phyloP scores from a whole-genome alignment of 2,888 invertebrate species.

The Molorchus minor region DNA sequence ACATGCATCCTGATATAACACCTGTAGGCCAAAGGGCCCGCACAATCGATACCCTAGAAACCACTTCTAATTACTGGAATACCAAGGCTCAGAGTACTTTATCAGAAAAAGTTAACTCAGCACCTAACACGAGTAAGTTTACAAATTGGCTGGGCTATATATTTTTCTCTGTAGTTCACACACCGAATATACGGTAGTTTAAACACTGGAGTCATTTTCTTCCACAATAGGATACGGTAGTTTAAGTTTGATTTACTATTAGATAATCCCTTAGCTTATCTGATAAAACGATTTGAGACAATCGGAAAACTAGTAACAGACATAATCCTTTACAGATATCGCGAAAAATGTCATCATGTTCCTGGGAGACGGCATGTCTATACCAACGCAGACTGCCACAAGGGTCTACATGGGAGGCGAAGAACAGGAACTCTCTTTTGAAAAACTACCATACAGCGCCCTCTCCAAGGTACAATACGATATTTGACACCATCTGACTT shows the following conservation, averaged over 20 bases:
- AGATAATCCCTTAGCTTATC: not conserved
- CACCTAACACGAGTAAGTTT: slow-evolving; percentile 5
- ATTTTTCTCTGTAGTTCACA: too few species aligned
- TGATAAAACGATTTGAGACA: not conserved
- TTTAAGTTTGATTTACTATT: not conserved
- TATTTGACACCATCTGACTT: too few species aligned
- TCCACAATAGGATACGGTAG: not conserved
- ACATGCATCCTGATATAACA: not conserved
- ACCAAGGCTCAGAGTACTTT: not conserved
- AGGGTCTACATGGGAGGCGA: slow-evolving; percentile 81
- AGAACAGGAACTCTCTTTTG: slow-evolving; percentile 75
- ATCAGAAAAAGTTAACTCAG: not conserved
- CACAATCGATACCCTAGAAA: not conserved
- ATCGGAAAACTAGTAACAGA: not conserved
- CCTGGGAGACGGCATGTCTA: slow-evolving; percentile 89
- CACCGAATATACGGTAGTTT: too few species aligned
- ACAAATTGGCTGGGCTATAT: not conserved
- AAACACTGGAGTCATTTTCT: too few species aligned
- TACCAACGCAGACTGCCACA: slow-evolving; percentile 81
- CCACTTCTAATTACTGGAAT: not conserved
- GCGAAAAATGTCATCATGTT: slow-evolving; percentile 85
- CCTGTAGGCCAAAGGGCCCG: not conserved
- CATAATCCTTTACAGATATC: slow-evolving; percentile 43
- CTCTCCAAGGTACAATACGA: slow-evolving; percentile 61
- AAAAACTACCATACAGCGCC: slow-evolving; percentile 78